A percentile compares a stretch with the other conserved stretches of the same genome.
These are phyloP conservation scores for Ligdia adustata DNA, from an alignment of 2,888 invertebrate species.

Conservation along the genomic window DNA sequence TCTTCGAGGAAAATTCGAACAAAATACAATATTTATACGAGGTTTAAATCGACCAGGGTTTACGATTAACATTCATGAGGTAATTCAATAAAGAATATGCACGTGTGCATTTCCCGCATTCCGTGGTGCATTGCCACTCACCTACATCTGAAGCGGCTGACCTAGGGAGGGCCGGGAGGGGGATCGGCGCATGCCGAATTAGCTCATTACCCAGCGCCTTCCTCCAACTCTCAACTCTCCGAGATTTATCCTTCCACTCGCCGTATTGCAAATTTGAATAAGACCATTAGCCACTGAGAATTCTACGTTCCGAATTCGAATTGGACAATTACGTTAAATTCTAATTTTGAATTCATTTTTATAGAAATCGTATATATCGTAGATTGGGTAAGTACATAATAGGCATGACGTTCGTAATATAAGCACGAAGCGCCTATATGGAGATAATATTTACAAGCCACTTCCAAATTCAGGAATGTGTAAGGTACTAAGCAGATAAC, in stretches of 20 bases:
- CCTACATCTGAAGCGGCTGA: constrained; percentile 43
- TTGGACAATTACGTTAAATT: constrained; percentile 41
- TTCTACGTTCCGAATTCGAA: constrained; percentile 47
- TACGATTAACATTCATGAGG: background rate
- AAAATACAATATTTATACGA: no score
- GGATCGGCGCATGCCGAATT: constrained; percentile 61
- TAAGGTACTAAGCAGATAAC: no score
- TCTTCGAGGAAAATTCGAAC: background rate
- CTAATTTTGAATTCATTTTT: constrained; percentile 37
- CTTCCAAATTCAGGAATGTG: no score
- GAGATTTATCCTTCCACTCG: constrained; percentile 60
- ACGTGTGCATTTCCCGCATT: constrained; percentile 51
- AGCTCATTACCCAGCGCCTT: constrained; percentile 65
- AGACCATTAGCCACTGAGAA: constrained; percentile 56
- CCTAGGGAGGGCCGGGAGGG: constrained; percentile 15
- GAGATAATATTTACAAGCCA: no score
- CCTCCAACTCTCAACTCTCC: constrained; percentile 43
- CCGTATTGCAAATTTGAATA: constrained; percentile 63
- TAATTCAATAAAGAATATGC: constrained; percentile 32
- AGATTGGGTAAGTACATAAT: background rate
- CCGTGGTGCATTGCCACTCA: constrained; percentile 44
- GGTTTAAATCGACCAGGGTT: background rate
- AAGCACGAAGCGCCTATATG: no score
- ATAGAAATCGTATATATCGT: constrained; percentile 27
- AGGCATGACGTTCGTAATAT: background rate